Evolutionary conservation across 2,113 vertebrate species (phyloP).

Genomic region (Eira barbara): DNA sequence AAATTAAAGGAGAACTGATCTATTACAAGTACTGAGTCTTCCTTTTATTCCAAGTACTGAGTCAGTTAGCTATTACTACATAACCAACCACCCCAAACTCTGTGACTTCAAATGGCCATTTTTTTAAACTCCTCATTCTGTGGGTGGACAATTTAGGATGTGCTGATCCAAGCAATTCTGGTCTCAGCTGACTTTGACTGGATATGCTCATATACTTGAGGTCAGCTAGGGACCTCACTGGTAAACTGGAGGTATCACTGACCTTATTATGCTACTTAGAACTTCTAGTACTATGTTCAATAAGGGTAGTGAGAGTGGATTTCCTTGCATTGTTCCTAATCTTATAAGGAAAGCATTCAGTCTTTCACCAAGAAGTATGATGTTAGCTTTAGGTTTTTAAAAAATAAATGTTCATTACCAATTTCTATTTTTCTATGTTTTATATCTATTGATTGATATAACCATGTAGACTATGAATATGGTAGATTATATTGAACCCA

Average conservation of each 20-base stretch:
- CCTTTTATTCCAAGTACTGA: background rate
- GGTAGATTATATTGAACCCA: background rate
- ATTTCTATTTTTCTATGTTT: background rate
- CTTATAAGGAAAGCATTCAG: background rate
- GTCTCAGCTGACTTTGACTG: background rate
- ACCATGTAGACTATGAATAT: background rate
- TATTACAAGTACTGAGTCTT: background rate
- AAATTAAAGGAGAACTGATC: background rate
- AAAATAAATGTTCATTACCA: background rate
- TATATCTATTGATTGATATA: background rate
- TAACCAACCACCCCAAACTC: background rate
- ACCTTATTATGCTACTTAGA: background rate
- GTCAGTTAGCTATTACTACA: background rate
- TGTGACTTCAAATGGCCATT: background rate
- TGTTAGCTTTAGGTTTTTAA: background rate
- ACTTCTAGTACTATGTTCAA: background rate
- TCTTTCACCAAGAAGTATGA: background rate
- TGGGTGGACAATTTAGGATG: background rate
- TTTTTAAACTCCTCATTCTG: background rate
- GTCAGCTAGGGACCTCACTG: background rate
- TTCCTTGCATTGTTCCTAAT: background rate
- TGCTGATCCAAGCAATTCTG: background rate
- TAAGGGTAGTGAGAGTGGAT: background rate
- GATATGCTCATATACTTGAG: background rate
- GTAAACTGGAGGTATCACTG: background rate